Evolutionary conservation across 2,888 invertebrate species (phyloP).

Genomic region (Hanleya hanleyi): DNA sequence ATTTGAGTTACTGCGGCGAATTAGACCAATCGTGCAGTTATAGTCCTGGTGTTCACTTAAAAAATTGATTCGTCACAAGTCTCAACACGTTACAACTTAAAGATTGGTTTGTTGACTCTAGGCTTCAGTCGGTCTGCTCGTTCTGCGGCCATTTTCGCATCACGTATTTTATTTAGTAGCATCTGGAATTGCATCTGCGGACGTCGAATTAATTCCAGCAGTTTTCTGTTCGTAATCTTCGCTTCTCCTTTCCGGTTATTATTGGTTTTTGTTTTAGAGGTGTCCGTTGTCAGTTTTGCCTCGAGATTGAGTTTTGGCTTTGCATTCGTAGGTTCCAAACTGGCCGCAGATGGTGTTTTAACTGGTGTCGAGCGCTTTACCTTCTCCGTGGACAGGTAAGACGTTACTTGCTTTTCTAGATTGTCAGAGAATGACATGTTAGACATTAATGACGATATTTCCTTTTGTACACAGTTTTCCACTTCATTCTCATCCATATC

Average conservation of each 20-base stretch:
- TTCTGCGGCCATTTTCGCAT: not conserved
- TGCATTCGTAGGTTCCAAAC: too few relatives aligned
- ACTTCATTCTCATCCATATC: not conserved
- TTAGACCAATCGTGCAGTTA: too few relatives aligned
- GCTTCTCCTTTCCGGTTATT: not conserved
- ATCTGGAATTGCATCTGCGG: constrained; percentile 3
- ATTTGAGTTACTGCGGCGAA: too few relatives aligned
- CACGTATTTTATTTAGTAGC: not conserved
- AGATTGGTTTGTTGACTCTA: too few relatives aligned
- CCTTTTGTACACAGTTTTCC: not conserved
- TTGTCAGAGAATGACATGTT: not conserved
- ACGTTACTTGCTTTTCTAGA: not conserved
- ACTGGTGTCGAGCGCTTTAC: too few relatives aligned
- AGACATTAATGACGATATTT: not conserved
- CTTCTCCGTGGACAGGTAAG: not conserved
- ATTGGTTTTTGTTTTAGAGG: not conserved
- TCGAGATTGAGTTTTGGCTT: too few relatives aligned
- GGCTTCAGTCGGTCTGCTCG: not conserved
- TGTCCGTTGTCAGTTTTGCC: not conserved
- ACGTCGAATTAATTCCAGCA: not conserved
- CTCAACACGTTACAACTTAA: too few relatives aligned
- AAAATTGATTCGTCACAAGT: too few relatives aligned
- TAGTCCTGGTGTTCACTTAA: too few relatives aligned
- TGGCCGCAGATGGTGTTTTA: too few relatives aligned
- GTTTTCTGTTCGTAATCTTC: not conserved